Conservation (phyloP, 1,140 invertebrate genomes). For the Drosophila nasuta region DNA sequence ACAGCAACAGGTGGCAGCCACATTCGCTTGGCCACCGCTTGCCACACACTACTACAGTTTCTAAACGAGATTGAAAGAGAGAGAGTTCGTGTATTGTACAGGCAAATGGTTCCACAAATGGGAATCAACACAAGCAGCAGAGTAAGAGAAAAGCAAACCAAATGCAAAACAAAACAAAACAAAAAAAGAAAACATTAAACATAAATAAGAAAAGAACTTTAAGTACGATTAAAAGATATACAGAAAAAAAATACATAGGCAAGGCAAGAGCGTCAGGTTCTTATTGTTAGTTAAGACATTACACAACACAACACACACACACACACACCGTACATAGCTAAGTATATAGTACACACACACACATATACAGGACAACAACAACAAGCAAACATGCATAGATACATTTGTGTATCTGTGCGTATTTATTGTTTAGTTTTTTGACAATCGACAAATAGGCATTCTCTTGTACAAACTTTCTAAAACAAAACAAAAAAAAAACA, state of each 20-base stretch:
- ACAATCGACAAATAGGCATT: constrained; percentile 85
- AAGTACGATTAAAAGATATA: constrained; percentile 47
- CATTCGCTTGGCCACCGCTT: constrained; percentile 71
- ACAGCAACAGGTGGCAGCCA: constrained; percentile 57
- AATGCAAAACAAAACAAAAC: constrained; percentile 35
- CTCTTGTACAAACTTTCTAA: constrained; percentile 82
- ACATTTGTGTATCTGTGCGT: constrained; percentile 55
- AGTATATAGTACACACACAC: constrained; percentile 13
- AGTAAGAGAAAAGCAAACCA: constrained; percentile 44
- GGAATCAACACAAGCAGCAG: background rate
- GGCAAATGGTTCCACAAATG: constrained; percentile 8
- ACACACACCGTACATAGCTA: constrained; percentile 28
- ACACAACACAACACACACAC: constrained; percentile 31
- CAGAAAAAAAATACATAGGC: constrained; percentile 29
- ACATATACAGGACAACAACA: constrained; percentile 39
- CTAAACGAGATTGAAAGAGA: constrained; percentile 26
- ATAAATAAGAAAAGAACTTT: constrained; percentile 18
- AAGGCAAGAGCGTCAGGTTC: constrained; percentile 45
- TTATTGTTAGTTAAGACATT: constrained; percentile 60
- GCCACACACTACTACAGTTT: constrained; percentile 78
- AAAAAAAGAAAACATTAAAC: constrained; percentile 40
- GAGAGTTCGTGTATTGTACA: constrained; percentile 28
- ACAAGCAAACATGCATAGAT: constrained; percentile 55
- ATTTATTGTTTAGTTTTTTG: constrained; percentile 83
- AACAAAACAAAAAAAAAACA: constrained; percentile 42